Base-by-base conservation (phyloP, 1,140 invertebrate genomes). In the Varroa destructor region DNA sequence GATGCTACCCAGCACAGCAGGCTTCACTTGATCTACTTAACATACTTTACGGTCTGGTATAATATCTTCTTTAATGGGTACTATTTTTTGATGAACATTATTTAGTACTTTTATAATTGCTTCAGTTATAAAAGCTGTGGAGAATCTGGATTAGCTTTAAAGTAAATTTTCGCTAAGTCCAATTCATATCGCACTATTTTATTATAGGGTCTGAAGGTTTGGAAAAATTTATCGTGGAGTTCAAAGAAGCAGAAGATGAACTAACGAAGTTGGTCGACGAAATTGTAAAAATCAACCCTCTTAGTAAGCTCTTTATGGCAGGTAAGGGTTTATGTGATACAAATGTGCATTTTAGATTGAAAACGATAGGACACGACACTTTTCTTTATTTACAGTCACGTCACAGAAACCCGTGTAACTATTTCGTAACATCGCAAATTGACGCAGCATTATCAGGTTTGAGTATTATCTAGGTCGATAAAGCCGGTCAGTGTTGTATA, bases 161-260 rank as follows among this genome's bases (percentile, higher is more conserved):
- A 51, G 46, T 51, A 8, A 51, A 5, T 5, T 51, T 5, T 51
- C 4, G 3, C 46, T 51, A 8, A 51, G 3, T 51, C 4, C 46
- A 8, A 3, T 8, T 51, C 4, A 3, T 36, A 12, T 6, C 12
- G 57, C 3, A 58, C 40, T 3, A 58, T 12, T 58, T 40, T 67
- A 14, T 46, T 46, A 4, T 36, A 67, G 61, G 61, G 2, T 67
- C 61, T 12, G 61, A 67, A 8, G 8, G 46, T 67, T 46, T 67
- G 40, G 61, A 67, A 40, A 12, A 67, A 40, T 67, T 67, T 37
- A 67, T 67, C 8, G 61, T 67, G 14, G 61, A 67, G 61, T 67
- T 67, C 12, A 14, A 43, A 4, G 40, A 46, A 2, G 2, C 10
- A 40, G 61, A 46, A 14, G 61, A 67, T 36, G 61, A 67, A 1